Percentiles rank a stretch among this genome's conserved stretches.
Conservation (phyloP, 2,113 vertebrate genomes). For the Dicerorhinus sumatrensis region DNA sequence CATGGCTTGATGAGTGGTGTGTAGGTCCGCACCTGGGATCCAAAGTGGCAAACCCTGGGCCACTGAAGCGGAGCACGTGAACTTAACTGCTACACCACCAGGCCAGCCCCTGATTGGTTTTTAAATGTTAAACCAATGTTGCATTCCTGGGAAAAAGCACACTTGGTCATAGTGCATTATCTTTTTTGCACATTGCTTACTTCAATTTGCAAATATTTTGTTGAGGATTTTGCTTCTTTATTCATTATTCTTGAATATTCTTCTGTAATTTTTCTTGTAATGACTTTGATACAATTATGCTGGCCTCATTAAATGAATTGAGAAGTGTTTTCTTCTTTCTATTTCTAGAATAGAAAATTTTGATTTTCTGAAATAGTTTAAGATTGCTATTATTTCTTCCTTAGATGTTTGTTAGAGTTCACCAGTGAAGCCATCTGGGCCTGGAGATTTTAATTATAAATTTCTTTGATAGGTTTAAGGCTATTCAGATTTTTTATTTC, state of each 20-base stretch:
- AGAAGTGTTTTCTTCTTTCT: not conserved
- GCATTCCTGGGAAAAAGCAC: not conserved
- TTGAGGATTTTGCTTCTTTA: slow-evolving; percentile 25
- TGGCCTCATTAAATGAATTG: not conserved
- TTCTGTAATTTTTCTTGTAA: not conserved
- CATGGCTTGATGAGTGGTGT: too few relatives aligned
- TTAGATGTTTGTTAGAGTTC: not conserved
- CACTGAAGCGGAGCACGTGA: too few relatives aligned
- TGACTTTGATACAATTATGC: not conserved
- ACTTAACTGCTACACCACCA: too few relatives aligned
- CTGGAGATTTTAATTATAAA: slow-evolving; percentile 2
- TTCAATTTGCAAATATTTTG: not conserved
- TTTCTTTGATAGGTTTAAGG: not conserved
- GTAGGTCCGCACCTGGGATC: too few relatives aligned
- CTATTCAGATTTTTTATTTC: not conserved
- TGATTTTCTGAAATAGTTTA: not conserved
- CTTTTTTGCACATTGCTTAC: not conserved
- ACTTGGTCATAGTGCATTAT: not conserved
- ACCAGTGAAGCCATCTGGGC: not conserved
- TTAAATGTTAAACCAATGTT: slow-evolving; percentile 20
- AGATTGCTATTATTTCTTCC: not conserved
- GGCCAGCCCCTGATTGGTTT: not conserved
- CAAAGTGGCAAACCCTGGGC: too few relatives aligned
- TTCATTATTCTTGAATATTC: not conserved
- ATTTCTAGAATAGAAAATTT: not conserved